These are phyloP conservation scores for Scaptomyza pallida DNA, from an alignment of 1,140 invertebrate genomes.

Conservation along the genomic window DNA sequence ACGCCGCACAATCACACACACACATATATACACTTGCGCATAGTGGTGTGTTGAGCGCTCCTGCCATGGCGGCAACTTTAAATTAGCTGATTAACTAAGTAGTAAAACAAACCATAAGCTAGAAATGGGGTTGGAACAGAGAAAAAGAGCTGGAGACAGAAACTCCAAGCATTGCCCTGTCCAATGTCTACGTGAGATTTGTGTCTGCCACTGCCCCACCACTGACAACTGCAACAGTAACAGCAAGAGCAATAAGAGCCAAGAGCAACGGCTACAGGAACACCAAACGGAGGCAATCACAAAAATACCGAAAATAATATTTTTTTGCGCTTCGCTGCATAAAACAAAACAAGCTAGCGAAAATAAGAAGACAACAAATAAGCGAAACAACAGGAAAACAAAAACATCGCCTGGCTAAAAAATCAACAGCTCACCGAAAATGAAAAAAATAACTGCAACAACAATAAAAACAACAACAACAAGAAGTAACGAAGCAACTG, in stretches of 20 bases:
- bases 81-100: conserved; percentile 81
- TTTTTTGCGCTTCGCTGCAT: conserved; percentile 71
- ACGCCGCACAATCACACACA: conserved; percentile 2
- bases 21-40: conserved; percentile 18
- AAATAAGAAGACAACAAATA: conserved; percentile 33
- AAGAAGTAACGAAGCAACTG: conserved; percentile 52
- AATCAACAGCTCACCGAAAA: conserved; percentile 63
- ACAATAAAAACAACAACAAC: conserved; percentile 26
- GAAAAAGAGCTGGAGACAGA: conserved; percentile 24
- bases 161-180: conserved; percentile 41
- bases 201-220: conserved; percentile 47
- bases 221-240: conserved; percentile 4
- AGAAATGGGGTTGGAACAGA: conserved; percentile 23
- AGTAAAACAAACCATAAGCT: conserved; percentile 75
- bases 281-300: conserved; percentile 70
- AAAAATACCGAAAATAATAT: conserved; percentile 79
- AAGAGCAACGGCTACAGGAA: conserved; percentile 41
- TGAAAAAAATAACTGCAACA: conserved; percentile 51
- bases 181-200: conserved; percentile 70
- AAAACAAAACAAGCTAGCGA: conserved; percentile 60
- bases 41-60: neutral
- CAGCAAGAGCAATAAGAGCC: conserved; percentile 17
- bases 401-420: conserved; percentile 57
- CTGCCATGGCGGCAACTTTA: conserved; percentile 51
- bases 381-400: conserved; percentile 32